Conservation (phyloP, 2,113 vertebrate genomes). For the Corynorhinus townsendii region DNA sequence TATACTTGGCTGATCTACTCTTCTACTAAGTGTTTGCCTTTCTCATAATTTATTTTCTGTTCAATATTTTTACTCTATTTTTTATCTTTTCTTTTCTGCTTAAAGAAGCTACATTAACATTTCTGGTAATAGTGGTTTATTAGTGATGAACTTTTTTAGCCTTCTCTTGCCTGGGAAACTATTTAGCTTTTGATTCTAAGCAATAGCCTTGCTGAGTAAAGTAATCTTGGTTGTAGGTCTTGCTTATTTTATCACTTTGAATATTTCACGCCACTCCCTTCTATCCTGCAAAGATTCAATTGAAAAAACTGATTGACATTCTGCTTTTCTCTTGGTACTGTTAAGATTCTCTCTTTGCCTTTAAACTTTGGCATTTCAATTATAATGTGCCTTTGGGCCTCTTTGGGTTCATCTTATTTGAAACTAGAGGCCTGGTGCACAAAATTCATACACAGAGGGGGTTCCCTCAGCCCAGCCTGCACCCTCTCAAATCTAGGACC, state of each 20-base stretch:
- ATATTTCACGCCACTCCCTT: background rate
- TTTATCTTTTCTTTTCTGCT: background rate
- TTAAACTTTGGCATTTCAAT: background rate
- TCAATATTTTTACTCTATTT: background rate
- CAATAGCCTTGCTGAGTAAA: background rate
- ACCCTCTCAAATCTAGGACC: no score
- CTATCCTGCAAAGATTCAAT: background rate
- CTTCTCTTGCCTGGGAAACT: no score
- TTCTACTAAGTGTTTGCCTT: background rate
- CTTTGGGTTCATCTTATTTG: background rate
- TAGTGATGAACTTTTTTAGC: no score
- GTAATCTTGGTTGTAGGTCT: background rate
- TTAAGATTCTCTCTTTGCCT: background rate
- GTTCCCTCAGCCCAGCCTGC: no score
- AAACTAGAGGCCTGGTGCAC: no score
- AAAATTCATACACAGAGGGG: no score
- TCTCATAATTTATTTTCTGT: background rate
- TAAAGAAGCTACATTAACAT: background rate
- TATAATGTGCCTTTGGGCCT: background rate
- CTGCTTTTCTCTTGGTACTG: background rate
- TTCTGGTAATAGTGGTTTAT: no score
- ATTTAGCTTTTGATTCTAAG: no score
- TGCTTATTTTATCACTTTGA: background rate
- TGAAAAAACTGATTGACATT: background rate
- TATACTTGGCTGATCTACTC: background rate